Evolutionary conservation across 1,140 invertebrate species (phyloP), one percentile per base, ranked within the genome.

Genomic region (Drosophila subobscura): DNA sequence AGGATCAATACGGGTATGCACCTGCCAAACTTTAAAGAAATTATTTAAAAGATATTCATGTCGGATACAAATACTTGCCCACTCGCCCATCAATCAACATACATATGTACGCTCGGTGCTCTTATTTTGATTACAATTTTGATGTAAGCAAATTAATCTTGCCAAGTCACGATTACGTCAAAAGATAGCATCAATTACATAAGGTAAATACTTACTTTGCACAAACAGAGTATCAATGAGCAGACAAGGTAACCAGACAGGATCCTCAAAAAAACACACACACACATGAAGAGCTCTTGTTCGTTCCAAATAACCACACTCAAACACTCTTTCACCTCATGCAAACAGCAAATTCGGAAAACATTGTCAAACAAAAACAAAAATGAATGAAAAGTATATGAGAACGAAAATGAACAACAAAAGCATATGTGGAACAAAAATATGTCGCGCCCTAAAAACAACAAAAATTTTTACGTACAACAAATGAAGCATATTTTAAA

Each of bases 291-390:
- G 33, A 37, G 42, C 4, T 3, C 49, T 12, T 47, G 66, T 42
- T 68, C 51, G 63, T 56, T 68, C 66, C 63, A 46, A 68, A 49
- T 68, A 23, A 42, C 25, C 20, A 33, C 29, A 6, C 29, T 14
- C 40, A 25, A 29, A 16, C 23, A 29, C 14, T 41, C 70, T 40
- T 50, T 67, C 72, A 70, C 55, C 70, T 61, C 55, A 66, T 77
- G 81, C 83, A 86, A 77, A 86, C 86, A 76, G 72, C 81, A 77
- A 81, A 78, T 73, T 73, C 64, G 78, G 77, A 81, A 86, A 72
- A 77, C 77, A 80, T 76, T 79, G 79, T 63, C 79, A 84, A 85
- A 55, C 77, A 74, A 85, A 86, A 86, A 20, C 16, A 20, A 20
- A 20, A 20, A 20, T 20, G 16, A 37, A 37, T 86, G 73, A 77